Conservation (phyloP, 2,888 invertebrate genomes). For the Noctua janthe region DNA sequence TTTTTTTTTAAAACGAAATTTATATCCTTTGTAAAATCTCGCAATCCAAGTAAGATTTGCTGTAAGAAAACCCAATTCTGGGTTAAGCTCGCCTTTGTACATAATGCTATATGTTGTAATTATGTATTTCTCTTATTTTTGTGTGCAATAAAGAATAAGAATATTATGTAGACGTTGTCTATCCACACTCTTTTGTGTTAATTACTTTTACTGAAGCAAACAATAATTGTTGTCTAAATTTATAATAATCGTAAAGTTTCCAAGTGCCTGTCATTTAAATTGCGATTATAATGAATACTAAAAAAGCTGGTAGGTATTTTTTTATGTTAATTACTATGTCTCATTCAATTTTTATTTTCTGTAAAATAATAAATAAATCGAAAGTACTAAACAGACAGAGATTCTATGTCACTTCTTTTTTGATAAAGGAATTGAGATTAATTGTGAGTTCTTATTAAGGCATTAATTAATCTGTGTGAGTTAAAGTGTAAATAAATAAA, state of each 20-base stretch:
- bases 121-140: no score
- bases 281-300: no score
- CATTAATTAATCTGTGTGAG: background rate
- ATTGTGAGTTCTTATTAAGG: rapidly evolving
- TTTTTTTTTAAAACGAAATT: background rate
- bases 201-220: no score
- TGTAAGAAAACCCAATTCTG: no score
- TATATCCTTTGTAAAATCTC: no score
- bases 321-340: background rate
- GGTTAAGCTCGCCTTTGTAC: no score
- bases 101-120: no score
- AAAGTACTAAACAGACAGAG: background rate
- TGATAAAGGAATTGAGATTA: background rate
- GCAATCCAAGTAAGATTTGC: no score
- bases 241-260: background rate
- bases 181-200: no score
- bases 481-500: background rate
- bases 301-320: background rate
- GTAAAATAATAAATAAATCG: background rate
- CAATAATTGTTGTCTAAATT: no score
- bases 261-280: no score
- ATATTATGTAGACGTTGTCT: background rate
- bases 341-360: background rate
- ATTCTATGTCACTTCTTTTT: background rate
- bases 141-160: no score